A percentile compares a stretch with the other conserved stretches of the same genome.
These are phyloP conservation scores for Rhynchopsitta pachyrhyncha DNA, from an alignment of 2,113 vertebrate species.

Conservation along the genomic window DNA sequence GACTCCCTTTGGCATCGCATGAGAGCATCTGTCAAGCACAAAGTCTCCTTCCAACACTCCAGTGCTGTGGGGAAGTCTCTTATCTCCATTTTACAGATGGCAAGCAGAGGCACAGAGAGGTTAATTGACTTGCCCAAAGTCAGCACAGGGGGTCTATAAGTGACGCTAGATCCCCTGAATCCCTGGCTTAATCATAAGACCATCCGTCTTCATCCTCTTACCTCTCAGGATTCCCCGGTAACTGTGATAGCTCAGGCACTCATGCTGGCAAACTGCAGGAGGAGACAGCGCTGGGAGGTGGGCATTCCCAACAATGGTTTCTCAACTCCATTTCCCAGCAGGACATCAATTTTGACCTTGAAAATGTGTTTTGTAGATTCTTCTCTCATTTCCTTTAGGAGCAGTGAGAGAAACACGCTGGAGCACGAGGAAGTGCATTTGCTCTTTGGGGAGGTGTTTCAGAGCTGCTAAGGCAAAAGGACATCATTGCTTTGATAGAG, in stretches of 20 bases:
- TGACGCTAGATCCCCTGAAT: not conserved
- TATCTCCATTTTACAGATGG: conserved; percentile 57
- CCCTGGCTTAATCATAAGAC: conserved; percentile 32
- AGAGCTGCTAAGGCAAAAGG: not conserved
- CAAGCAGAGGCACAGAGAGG: conserved; percentile 35
- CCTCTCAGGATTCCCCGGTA: not conserved
- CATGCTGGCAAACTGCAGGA: not conserved
- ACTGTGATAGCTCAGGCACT: not conserved
- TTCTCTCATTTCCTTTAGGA: not conserved
- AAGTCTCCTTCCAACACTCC: not conserved
- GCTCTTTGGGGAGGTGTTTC: not conserved
- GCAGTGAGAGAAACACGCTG: not conserved
- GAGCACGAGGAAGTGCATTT: not conserved
- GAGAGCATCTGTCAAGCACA: conserved; percentile 42
- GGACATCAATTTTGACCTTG: not conserved
- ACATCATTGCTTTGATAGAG: not conserved
- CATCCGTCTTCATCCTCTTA: conserved; percentile 49
- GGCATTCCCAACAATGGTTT: not conserved
- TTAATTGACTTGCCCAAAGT: conserved; percentile 63
- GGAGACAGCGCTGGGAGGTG: not conserved
- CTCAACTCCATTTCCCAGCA: not conserved
- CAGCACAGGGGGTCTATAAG: conserved; percentile 30
- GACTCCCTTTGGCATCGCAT: conserved; percentile 13
- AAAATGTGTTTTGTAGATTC: not conserved
- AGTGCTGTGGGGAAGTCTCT: conserved; percentile 14